Conservation (phyloP, 1,140 invertebrate species). For the Drosophila oshimai region DNA sequence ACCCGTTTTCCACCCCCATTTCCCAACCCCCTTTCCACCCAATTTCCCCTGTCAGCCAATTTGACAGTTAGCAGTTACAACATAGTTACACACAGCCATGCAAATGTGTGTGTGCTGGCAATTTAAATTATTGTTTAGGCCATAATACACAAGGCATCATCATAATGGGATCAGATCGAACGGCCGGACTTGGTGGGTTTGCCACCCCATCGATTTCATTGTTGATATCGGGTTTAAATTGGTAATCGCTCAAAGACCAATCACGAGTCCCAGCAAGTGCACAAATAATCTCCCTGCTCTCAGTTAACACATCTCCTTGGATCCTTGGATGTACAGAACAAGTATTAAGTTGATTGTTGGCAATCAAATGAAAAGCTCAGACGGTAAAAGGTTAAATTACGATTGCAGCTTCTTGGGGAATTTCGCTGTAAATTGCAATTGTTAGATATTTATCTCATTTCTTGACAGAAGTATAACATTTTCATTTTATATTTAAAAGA, state of each 20-base stretch:
- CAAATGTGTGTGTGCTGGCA: conserved; percentile 8
- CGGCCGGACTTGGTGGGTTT: neutral
- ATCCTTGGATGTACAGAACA: neutral
- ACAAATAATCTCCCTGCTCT: conserved; percentile 3
- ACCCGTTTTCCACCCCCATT: too few species aligned
- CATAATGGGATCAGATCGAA: conserved; percentile 11
- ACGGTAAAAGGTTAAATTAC: too few species aligned
- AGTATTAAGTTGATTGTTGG: neutral
- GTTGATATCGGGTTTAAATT: neutral
- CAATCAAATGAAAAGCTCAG: too few species aligned
- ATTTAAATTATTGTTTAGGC: conserved; percentile 55
- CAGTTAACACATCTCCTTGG: neutral
- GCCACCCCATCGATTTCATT: neutral
- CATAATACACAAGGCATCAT: conserved; percentile 29
- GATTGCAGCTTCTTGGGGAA: too few species aligned
- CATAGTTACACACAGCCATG: conserved; percentile 55
- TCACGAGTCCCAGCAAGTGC: neutral
- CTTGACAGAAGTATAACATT: too few species aligned
- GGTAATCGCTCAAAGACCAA: conserved; percentile 11
- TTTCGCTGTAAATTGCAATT: too few species aligned
- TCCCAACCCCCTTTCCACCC: neutral
- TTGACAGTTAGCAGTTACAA: conserved; percentile 76
- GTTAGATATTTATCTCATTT: too few species aligned
- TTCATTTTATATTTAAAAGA: too few species aligned
- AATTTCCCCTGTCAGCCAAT: conserved; percentile 65